These are phyloP conservation scores for Nasonia oneida DNA, from an alignment of 2,888 invertebrate genomes.

Conservation along the genomic window DNA sequence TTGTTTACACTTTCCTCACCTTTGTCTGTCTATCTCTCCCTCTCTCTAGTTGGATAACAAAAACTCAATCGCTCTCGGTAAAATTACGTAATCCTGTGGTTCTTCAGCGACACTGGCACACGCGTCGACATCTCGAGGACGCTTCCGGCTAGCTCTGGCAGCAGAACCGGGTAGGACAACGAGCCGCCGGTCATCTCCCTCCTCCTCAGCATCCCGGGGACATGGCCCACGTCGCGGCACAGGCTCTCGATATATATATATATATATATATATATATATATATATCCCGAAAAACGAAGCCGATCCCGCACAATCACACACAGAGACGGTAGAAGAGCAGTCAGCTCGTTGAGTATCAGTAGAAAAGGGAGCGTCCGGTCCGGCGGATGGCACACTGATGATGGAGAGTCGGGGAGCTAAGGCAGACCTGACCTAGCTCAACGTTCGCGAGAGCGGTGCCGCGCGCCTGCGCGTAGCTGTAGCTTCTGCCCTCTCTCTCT, in stretches of 20 bases:
- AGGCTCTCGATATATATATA: no score
- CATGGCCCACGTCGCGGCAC: background rate
- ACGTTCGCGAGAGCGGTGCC: conserved; percentile 73
- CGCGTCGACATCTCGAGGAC: conserved; percentile 55
- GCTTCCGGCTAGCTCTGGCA: background rate
- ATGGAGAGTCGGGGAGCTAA: background rate
- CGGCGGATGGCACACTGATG: conserved; percentile 9
- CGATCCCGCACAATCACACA: background rate
- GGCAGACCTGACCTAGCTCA: conserved; percentile 79
- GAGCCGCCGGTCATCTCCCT: conserved; percentile 29
- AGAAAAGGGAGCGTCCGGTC: conserved; percentile 55
- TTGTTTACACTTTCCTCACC: conserved; percentile 64
- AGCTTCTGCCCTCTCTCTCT: conserved; percentile 9
- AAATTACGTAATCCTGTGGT: conserved; percentile 76
- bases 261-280: no score
- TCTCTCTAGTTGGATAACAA: background rate
- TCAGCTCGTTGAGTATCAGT: background rate
- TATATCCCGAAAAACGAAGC: background rate
- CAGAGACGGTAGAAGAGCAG: no score
- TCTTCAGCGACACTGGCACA: conserved; percentile 73
- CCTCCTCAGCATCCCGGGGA: conserved; percentile 12
- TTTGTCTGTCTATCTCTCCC: conserved; percentile 31
- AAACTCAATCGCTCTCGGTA: background rate
- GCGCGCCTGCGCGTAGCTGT: background rate
- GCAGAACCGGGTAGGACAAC: conserved; percentile 19